These are phyloP conservation scores for Anabacerthia variegaticeps DNA, from an alignment of 2,797 vertebrate genomes.

Conservation along the genomic window DNA sequence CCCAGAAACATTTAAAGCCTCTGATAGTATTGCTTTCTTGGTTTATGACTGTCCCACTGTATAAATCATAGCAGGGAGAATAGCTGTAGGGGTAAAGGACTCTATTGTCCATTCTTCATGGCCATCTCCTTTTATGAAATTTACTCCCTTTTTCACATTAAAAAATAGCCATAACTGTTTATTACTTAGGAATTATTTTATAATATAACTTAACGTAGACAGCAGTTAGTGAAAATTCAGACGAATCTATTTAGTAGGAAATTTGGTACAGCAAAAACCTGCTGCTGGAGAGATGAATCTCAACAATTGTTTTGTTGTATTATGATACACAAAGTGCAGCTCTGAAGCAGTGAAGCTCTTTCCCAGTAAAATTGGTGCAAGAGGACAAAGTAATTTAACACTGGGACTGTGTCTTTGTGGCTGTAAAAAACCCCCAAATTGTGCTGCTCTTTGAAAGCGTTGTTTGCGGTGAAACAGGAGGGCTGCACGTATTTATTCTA, in stretches of 20 bases:
- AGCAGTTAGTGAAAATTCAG: background rate
- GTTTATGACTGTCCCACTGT: background rate
- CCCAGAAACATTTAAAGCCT: background rate
- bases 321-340: background rate
- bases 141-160: background rate
- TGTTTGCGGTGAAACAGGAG: background rate
- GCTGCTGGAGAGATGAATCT: background rate
- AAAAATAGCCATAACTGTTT: background rate
- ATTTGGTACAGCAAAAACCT: background rate
- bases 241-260: background rate
- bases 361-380: background rate
- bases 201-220: background rate
- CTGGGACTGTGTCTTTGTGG: background rate
- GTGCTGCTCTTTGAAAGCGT: background rate
- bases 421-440: background rate
- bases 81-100: background rate
- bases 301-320: background rate
- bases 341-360: background rate
- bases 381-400: background rate
- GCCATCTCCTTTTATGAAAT: background rate
- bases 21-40: background rate
- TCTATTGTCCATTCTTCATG: background rate
- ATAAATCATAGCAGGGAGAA: background rate
- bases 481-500: background rate
- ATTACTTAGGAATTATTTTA: background rate